Conservation (phyloP, 2,113 vertebrate genomes). For the Hemichromis elongatus region DNA sequence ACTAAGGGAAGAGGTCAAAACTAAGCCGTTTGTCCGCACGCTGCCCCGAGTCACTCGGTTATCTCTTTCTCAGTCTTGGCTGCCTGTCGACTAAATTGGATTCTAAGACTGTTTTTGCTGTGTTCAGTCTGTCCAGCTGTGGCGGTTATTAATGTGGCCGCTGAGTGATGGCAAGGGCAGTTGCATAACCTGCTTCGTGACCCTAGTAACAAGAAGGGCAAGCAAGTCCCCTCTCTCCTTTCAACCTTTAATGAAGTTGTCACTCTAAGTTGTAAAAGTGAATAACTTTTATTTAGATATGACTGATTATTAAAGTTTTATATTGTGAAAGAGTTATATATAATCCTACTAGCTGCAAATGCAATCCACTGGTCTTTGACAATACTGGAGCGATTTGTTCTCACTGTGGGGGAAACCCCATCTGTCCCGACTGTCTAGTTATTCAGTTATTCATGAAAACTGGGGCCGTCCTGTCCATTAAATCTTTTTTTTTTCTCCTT, state of each 20-base stretch:
- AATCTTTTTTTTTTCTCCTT: neutral
- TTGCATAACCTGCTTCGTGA: slow-evolving; percentile 18
- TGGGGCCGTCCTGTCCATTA: neutral
- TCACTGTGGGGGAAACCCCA: neutral
- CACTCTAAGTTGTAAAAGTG: neutral
- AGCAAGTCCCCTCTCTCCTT: neutral
- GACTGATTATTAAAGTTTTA: neutral
- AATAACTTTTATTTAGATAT: neutral
- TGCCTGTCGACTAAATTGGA: slow-evolving; percentile 31
- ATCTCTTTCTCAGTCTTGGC: slow-evolving; percentile 12
- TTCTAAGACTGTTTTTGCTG: slow-evolving; percentile 20
- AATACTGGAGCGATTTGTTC: neutral
- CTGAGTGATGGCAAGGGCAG: slow-evolving; percentile 29
- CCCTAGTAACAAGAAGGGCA: slow-evolving; percentile 3
- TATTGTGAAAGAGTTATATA: neutral
- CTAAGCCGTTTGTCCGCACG: slow-evolving; percentile 17
- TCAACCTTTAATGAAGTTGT: neutral
- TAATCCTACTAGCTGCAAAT: neutral
- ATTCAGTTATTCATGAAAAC: neutral
- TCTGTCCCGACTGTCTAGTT: neutral
- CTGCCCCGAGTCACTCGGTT: neutral
- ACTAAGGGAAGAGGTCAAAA: slow-evolving; percentile 30
- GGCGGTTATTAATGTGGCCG: slow-evolving; percentile 20
- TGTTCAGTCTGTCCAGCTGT: slow-evolving; percentile 35
- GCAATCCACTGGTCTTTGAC: neutral